Base-by-base conservation (phyloP, 2,797 vertebrate genomes). In the Notolepis coatsorum region DNA sequence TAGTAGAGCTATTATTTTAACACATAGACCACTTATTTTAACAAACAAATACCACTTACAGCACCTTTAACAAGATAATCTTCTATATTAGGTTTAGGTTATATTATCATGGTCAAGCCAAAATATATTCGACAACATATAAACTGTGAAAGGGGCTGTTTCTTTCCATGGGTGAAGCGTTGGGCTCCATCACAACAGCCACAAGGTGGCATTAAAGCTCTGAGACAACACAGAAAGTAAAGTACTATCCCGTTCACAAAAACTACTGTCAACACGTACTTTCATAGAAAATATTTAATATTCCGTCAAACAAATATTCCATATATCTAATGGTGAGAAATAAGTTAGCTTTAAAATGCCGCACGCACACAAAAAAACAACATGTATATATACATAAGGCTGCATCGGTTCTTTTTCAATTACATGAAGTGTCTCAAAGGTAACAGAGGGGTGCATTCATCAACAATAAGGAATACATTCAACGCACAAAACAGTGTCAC, bases 261-360 rank as follows among this genome's bases (percentile, higher is more conserved):
- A n/a, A n/a, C n/a, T n/a, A n/a, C n/a, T n/a, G n/a, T n/a, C n/a
- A n/a, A n/a, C 33, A 27, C n/a, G 15, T 18, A 47, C 4, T 42
- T 68, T 31, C 67, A 66, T 66, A 49, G 45, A 72, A 70, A 48
- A 54, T 33, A 57, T 56, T 25, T 62, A 66, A 45, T 62, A 17
- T 6, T 33, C n/a, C 27, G 25, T 43, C 20, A 30, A 54, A 42
- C 17, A 28, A 24, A 30, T n/a, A 41, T 38, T 27, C 27, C 9
- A 57, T 51, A 43, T 53, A 43, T 47, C 62, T 27, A 24, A 20
- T 45, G 27, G 61, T 37, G 21, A 50, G 2, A 27, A 62, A 48
- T 46, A 54, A 24, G 25, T 5, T 15, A 38, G 1, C 25, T 17
- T 28, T 35, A 53, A 49, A 23, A 55, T 50, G 42, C 10, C n/a